Conservation (phyloP, 2,888 invertebrate genomes). For the Ditula angustiorana region DNA sequence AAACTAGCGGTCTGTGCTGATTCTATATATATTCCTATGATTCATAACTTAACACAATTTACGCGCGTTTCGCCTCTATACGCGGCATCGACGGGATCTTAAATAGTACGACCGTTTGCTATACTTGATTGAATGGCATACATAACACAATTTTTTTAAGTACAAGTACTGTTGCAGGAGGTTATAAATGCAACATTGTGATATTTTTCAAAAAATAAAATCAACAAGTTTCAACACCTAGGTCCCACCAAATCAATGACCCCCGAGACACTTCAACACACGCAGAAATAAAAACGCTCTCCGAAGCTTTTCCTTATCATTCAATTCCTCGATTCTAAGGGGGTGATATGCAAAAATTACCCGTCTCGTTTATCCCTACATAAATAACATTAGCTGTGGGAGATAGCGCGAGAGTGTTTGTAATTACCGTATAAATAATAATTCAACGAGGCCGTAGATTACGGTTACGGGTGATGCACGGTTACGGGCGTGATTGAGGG, state of each 20-base stretch:
- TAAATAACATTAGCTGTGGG: constrained; percentile 79
- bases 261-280: constrained; percentile 31
- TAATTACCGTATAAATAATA: constrained; percentile 86
- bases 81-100: no score
- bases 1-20: no score
- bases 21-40: no score
- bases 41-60: no score
- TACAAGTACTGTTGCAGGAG: no score
- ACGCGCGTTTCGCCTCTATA: no score
- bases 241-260: constrained; percentile 27
- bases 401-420: constrained; percentile 81
- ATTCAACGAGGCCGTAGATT: constrained; percentile 78
- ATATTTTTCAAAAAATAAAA: no score
- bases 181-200: no score
- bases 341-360: constrained; percentile 81
- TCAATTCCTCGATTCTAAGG: constrained; percentile 72
- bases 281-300: constrained; percentile 44
- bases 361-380: constrained; percentile 78
- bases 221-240: no score
- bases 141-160: no score
- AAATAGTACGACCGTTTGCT: no score
- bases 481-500: constrained; percentile 40
- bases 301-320: constrained; percentile 62
- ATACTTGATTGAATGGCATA: no score
- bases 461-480: constrained; percentile 77